These are phyloP conservation scores for Halcyon badia DNA, from an alignment of 2,797 vertebrate species.

Conservation along the genomic window DNA sequence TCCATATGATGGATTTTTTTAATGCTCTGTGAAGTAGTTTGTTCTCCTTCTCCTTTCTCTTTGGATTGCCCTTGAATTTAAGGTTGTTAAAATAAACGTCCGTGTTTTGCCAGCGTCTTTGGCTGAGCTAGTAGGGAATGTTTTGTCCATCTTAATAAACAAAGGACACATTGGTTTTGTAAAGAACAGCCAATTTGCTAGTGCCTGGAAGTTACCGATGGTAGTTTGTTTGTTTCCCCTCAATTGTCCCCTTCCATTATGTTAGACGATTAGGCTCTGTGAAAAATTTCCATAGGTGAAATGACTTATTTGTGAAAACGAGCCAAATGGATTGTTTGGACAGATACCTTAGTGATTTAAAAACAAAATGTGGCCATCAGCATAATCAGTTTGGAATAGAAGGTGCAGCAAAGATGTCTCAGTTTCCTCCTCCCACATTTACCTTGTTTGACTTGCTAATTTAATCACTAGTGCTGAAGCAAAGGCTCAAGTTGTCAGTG, in stretches of 20 bases:
- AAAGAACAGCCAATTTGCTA: not conserved
- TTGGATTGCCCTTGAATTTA: conserved; percentile 26
- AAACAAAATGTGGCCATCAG: conserved; percentile 1
- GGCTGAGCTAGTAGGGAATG: not conserved
- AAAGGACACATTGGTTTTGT: not conserved
- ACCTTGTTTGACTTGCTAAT: conserved; percentile 55
- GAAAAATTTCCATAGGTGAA: not conserved
- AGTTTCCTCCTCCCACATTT: not conserved
- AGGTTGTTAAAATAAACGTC: conserved; percentile 22
- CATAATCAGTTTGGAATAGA: not conserved
- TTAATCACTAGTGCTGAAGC: conserved; percentile 32
- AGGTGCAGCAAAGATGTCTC: not conserved
- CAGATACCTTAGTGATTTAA: not conserved
- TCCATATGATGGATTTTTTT: conserved; percentile 25
- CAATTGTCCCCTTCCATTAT: not conserved
- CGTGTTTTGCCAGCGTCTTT: not conserved
- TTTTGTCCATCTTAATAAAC: conserved; percentile 49
- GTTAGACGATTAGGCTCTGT: not conserved
- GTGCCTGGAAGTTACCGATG: not conserved
- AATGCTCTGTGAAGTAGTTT: not conserved
- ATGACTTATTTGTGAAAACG: not conserved
- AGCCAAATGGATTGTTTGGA: conserved; percentile 14
- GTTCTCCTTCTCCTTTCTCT: conserved; percentile 8
- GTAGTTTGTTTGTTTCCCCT: not conserved
- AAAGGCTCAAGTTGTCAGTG: not conserved